Percentiles rank a stretch among this genome's conserved stretches.
Conservation (phyloP, 1,140 invertebrate species). For the Drosophila littoralis region DNA sequence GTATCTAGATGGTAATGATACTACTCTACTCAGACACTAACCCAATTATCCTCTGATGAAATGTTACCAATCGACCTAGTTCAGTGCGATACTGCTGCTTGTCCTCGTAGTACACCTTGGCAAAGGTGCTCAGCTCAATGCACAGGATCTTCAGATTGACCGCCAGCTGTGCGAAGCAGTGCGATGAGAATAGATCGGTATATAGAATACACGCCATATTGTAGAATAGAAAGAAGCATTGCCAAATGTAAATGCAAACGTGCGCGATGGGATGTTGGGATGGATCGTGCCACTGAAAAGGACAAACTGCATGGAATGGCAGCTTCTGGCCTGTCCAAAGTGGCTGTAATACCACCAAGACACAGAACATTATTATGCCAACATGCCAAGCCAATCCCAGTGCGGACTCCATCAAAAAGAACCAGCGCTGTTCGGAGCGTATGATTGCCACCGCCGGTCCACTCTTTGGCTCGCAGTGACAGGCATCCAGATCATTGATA, state of each 20-base stretch:
- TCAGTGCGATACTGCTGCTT: slow-evolving; percentile 3
- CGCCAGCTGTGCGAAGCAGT: slow-evolving; percentile 42
- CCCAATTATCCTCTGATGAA: slow-evolving; percentile 52
- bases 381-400: slow-evolving; percentile 8
- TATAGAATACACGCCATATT: slow-evolving; percentile 12
- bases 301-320: slow-evolving; percentile 48
- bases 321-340: slow-evolving; percentile 37
- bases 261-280: slow-evolving; percentile 17
- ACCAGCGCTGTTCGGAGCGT: slow-evolving; percentile 16
- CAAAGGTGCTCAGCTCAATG: slow-evolving; percentile 35
- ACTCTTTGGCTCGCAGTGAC: not conserved
- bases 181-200: slow-evolving; percentile 14
- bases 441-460: not conserved
- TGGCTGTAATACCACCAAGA: slow-evolving; percentile 29
- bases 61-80: slow-evolving; percentile 4
- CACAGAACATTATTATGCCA: not conserved
- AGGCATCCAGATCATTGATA: slow-evolving; percentile 35
- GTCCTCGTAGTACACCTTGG: not conserved
- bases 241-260: slow-evolving; percentile 24
- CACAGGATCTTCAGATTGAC: slow-evolving; percentile 31
- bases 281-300: slow-evolving; percentile 46
- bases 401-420: slow-evolving; percentile 5
- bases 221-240: slow-evolving; percentile 7
- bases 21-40: not conserved
- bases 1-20: not conserved